Conservation (phyloP, 2,888 invertebrate genomes). For the Celastrina argiolus region DNA sequence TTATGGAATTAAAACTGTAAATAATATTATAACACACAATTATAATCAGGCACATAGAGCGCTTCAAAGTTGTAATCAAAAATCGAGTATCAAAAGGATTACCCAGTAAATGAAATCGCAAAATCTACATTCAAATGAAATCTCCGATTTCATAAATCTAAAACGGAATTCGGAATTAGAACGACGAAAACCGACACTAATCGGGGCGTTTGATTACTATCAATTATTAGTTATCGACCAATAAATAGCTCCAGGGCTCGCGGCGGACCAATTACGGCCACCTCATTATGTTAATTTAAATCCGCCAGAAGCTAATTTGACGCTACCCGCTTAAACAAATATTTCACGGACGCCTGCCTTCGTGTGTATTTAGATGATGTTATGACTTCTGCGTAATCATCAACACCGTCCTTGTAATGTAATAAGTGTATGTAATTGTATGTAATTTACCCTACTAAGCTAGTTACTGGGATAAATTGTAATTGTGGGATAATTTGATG, state of each 20-base stretch:
- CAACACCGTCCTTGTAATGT: neutral
- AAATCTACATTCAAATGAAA: neutral
- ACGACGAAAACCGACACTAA: slow-evolving; percentile 9
- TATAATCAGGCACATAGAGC: no score
- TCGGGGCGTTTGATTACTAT: slow-evolving; percentile 16
- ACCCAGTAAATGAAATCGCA: neutral
- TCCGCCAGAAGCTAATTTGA: neutral
- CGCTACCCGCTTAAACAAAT: neutral
- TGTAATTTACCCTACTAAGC: no score
- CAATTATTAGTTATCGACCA: slow-evolving; percentile 14
- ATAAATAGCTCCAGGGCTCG: slow-evolving; percentile 9
- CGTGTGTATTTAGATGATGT: neutral
- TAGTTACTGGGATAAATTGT: no score
- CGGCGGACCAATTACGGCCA: slow-evolving; percentile 8
- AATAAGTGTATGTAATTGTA: no score
- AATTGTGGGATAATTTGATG: no score
- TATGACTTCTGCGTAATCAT: neutral
- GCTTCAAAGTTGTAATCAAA: no score
- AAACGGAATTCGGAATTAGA: neutral
- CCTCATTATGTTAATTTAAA: neutral
- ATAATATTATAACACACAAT: no score
- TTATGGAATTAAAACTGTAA: no score
- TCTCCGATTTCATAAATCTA: neutral
- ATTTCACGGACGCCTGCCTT: neutral
- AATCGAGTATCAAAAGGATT: no score